Evolutionary conservation across 2,888 invertebrate genomes (phyloP).

Genomic region (Euzophera pinguis): DNA sequence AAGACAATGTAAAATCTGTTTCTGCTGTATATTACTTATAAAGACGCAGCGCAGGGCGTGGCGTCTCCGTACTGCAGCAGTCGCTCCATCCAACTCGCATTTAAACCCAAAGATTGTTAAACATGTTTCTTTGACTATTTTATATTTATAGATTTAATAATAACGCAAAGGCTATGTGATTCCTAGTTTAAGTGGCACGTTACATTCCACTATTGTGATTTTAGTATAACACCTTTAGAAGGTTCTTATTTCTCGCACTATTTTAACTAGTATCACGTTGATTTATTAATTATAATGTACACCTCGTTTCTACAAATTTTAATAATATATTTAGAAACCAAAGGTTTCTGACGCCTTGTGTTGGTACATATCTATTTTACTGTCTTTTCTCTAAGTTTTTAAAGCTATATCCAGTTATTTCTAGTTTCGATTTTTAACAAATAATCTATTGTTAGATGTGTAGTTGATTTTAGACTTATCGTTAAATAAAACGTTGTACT

Average conservation of each 20-base stretch:
- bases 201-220: constrained; percentile 76
- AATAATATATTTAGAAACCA: constrained; percentile 38
- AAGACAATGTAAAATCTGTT: too few species aligned
- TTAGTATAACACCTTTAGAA: constrained; percentile 51
- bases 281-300: constrained; percentile 28
- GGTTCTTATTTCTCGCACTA: constrained; percentile 29
- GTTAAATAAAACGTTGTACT: constrained; percentile 60
- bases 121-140: constrained; percentile 43
- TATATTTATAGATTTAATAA: constrained; percentile 38
- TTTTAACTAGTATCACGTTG: constrained; percentile 26
- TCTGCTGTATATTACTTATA: too few species aligned
- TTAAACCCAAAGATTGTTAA: constrained; percentile 63
- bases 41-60: neutral
- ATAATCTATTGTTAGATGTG: constrained; percentile 39
- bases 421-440: constrained; percentile 39
- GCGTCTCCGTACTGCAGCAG: too few species aligned
- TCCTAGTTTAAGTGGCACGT: constrained; percentile 65
- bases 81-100: constrained; percentile 34
- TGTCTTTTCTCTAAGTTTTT: constrained; percentile 37
- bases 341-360: constrained; percentile 36
- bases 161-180: constrained; percentile 68
- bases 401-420: constrained; percentile 34
- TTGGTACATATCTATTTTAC: constrained; percentile 26
- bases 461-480: constrained; percentile 59
- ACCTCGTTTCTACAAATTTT: constrained; percentile 32